Evolutionary conservation across 2,888 invertebrate genomes (phyloP).

Genomic region (Alsophila aescularia): DNA sequence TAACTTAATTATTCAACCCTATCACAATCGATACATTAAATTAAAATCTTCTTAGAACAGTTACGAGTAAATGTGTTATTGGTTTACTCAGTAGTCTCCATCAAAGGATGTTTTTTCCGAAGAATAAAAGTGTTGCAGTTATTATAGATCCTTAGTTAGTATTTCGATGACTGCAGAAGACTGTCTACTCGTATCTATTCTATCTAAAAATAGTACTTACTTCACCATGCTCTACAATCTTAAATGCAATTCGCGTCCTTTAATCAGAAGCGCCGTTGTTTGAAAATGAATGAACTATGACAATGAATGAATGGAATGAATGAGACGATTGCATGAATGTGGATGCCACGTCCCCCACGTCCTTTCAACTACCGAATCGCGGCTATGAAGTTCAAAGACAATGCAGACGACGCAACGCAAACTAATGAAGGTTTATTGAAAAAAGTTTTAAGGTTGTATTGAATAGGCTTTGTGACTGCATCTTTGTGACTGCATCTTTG

Average conservation of each 20-base stretch:
- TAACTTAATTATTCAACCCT: too few relatives aligned
- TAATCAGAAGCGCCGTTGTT: constrained; percentile 17
- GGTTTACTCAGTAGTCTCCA: too few relatives aligned
- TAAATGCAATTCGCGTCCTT: constrained; percentile 13
- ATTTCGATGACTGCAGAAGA: neutral
- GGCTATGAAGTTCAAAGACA: neutral
- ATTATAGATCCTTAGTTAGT: too few relatives aligned
- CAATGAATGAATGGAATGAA: constrained; percentile 28
- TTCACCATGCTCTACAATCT: neutral
- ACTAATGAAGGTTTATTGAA: neutral
- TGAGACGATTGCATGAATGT: constrained; percentile 28
- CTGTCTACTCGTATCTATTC: too few relatives aligned
- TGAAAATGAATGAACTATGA: constrained; percentile 32
- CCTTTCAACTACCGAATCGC: constrained; percentile 4
- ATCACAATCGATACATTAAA: too few relatives aligned
- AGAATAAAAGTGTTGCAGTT: too few relatives aligned
- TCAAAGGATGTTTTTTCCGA: too few relatives aligned
- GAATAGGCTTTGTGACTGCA: too few relatives aligned
- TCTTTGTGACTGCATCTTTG: too few relatives aligned
- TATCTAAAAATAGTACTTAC: neutral
- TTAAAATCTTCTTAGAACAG: too few relatives aligned
- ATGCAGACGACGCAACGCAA: neutral
- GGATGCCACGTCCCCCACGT: neutral
- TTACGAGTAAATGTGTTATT: too few relatives aligned
- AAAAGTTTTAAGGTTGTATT: neutral